Evolutionary conservation across 2,888 invertebrate genomes (phyloP), one percentile per base, ranked within the genome.

Genomic region (Xestia rhomboidea): DNA sequence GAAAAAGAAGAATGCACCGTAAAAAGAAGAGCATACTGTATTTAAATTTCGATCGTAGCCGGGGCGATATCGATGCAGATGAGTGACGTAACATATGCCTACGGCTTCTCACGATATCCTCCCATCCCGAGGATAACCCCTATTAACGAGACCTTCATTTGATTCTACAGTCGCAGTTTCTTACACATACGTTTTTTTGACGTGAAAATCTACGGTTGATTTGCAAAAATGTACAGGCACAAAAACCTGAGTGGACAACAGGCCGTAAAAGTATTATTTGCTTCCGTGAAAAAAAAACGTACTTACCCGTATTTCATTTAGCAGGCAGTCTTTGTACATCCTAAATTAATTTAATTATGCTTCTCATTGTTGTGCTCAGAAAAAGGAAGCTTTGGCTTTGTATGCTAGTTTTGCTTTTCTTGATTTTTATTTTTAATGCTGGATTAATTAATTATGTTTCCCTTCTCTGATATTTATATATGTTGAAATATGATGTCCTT

Each of bases 51-150:
- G 94, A 94, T 95, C 93, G 92, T 44, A 51, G 82, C 54, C 44
- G 90, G 90, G 86, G 87, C 88, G 91, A 90, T 87, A 90, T 91
- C 89, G 92, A 94, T 95, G 95, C 93, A 95, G 95, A 95, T 95
- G 95, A 95, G 94, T 95, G 95, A 94, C 95, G 95, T 94, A 94
- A 95, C 93, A 92, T 93, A 94, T 90, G 87, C 82, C 87, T 81
- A 85, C 68, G 87, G 82, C 88, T 80, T 85, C 68, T 79, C 67
- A 64, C 68, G 72, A 67, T 62, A 81, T 44, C 70, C 81, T 73
- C 81, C 86, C 79, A 70, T 51, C 67, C 66, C 64, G 69, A 60
- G 76, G 78, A 89, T 91, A 94, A 94, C 90, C 89, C 85, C 85
- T 67, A 27, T 57, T 63, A 69, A 41, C 54, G 57, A 73, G 63